Conservation (phyloP, 2,113 vertebrate genomes). For the Protomyctophum bolini region DNA sequence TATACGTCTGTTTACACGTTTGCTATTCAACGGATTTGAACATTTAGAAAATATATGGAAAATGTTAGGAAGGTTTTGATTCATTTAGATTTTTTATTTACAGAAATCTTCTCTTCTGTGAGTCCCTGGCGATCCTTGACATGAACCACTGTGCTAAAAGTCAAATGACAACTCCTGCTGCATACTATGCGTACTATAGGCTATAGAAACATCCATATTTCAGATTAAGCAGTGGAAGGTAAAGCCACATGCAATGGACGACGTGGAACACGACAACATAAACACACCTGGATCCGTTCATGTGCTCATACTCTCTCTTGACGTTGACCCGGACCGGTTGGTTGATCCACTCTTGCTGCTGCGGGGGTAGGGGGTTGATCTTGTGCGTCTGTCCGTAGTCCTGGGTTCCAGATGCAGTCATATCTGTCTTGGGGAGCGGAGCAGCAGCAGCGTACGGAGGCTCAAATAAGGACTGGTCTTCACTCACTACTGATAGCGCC, state of each 20-base stretch:
- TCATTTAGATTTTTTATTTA: no score
- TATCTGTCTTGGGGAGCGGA: conserved; percentile 95
- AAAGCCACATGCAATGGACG: background rate
- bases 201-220: no score
- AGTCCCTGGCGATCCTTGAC: no score
- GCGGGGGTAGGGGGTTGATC: conserved; percentile 94
- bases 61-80: no score
- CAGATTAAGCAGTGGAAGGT: no score
- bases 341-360: conserved; percentile 98
- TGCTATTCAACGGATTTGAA: no score
- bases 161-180: no score
- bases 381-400: conserved; percentile 97
- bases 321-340: conserved; percentile 92
- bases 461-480: conserved; percentile 99
- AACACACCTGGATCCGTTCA: conserved; percentile 95
- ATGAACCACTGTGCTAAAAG: no score
- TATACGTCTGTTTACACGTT: no score
- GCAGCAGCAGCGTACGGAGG: conserved; percentile 91
- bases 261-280: conserved; percentile 56
- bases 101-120: no score
- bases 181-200: no score
- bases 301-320: conserved; percentile 98
- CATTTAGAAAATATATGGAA: no score
- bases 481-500: conserved; percentile 99
- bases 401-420: conserved; percentile 97